Evolutionary conservation across 2,888 invertebrate genomes (phyloP).

Genomic region (Crepidodera aurea): DNA sequence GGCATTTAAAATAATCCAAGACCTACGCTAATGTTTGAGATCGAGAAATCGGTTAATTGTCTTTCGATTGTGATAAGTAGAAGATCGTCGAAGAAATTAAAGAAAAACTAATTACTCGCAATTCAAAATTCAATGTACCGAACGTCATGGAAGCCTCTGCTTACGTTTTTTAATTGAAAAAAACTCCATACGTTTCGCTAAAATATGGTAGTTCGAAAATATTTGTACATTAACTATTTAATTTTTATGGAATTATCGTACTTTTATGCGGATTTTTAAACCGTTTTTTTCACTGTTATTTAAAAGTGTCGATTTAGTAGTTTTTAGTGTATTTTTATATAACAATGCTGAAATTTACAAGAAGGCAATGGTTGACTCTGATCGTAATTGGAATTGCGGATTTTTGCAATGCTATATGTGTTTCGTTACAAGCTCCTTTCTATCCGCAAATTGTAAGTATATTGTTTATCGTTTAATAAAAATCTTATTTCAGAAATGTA

Average conservation of each 20-base stretch:
- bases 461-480: neutral
- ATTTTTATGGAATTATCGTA: constrained; percentile 56
- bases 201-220: constrained; percentile 56
- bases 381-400: constrained; percentile 82
- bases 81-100: neutral
- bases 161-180: neutral
- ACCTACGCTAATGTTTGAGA: constrained; percentile 14
- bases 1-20: neutral
- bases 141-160: no score
- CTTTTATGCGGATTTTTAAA: constrained; percentile 43
- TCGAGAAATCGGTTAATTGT: neutral
- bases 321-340: neutral
- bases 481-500: no score
- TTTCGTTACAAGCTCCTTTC: constrained; percentile 85
- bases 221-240: constrained; percentile 56
- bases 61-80: neutral
- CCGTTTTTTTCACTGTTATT: neutral
- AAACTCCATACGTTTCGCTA: neutral
- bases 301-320: neutral
- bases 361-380: constrained; percentile 80
- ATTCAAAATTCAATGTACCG: no score
- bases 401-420: constrained; percentile 85
- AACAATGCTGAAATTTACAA: constrained; percentile 72
- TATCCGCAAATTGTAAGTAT: constrained; percentile 80
- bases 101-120: neutral